Percentiles rank a stretch among this genome's conserved stretches.
Evolutionary conservation across 2,113 vertebrate species (phyloP).

Genomic region (Grammomys surdaster): DNA sequence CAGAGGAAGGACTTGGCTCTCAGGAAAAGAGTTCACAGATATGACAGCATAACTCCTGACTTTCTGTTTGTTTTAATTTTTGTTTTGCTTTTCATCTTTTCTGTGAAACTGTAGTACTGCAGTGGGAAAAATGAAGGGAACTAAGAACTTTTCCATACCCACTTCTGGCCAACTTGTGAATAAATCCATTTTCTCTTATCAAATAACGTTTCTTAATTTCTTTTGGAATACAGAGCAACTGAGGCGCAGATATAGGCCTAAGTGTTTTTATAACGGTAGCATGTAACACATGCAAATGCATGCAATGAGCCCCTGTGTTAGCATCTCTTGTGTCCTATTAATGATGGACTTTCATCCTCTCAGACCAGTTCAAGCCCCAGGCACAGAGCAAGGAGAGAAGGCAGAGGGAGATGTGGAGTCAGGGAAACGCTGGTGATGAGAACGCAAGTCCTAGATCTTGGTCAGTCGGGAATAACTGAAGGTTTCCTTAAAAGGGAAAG

Average conservation of each 20-base stretch:
- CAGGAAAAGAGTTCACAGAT: background rate
- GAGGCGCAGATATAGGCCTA: no score
- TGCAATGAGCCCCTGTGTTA: background rate
- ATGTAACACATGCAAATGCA: background rate
- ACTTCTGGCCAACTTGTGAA: background rate
- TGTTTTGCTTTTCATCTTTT: background rate
- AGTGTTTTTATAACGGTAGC: background rate
- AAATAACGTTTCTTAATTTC: background rate
- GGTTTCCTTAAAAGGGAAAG: background rate
- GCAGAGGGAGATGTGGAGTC: background rate
- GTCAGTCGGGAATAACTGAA: background rate
- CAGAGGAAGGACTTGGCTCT: background rate
- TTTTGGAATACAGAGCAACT: background rate
- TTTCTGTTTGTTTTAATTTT: background rate
- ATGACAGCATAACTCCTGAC: background rate
- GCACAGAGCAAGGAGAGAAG: background rate
- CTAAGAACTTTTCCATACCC: background rate
- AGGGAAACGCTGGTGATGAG: background rate
- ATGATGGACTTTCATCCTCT: background rate
- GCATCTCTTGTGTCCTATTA: background rate
- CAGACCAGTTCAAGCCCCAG: background rate
- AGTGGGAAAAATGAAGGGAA: no score
- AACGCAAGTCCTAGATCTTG: background rate
- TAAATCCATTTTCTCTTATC: background rate
- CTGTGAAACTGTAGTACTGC: background rate